Evolutionary conservation across 2,113 vertebrate species (phyloP).

Genomic region (Bubo scandiacus): DNA sequence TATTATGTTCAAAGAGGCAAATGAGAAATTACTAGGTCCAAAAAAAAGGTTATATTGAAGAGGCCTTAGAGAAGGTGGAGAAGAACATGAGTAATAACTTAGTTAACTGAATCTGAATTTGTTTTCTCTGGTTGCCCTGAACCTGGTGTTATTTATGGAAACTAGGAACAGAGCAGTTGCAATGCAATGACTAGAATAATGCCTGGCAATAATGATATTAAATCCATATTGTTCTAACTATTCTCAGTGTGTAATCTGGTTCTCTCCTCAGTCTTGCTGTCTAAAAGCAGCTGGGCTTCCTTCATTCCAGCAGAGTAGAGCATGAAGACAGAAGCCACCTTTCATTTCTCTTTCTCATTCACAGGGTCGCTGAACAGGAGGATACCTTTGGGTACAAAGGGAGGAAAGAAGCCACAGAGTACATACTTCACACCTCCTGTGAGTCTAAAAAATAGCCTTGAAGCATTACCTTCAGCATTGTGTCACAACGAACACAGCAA

Average conservation of each 20-base stretch:
- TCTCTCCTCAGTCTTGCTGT: conserved; percentile 59
- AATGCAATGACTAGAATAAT: neutral
- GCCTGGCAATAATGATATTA: conserved; percentile 51
- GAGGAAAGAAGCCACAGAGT: neutral
- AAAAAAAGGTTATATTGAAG: neutral
- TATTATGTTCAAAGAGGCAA: neutral
- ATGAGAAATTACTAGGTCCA: neutral
- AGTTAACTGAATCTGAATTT: neutral
- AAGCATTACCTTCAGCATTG: neutral
- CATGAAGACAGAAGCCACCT: conserved; percentile 12
- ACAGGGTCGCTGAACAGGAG: neutral
- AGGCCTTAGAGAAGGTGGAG: neutral
- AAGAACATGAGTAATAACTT: neutral
- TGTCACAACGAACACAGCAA: neutral
- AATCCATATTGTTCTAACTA: conserved; percentile 61
- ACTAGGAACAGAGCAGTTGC: neutral
- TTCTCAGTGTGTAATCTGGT: conserved; percentile 58
- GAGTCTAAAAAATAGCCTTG: neutral
- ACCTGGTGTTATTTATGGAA: neutral
- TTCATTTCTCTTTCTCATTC: neutral
- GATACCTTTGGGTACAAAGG: neutral
- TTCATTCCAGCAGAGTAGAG: conserved; percentile 50
- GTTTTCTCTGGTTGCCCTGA: neutral
- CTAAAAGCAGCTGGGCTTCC: conserved; percentile 67
- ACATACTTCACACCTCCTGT: neutral